Percentiles rank a stretch among this genome's conserved stretches.
Evolutionary conservation across 2,797 vertebrate genomes (phyloP).

Genomic region (Aeoliscus strigatus): DNA sequence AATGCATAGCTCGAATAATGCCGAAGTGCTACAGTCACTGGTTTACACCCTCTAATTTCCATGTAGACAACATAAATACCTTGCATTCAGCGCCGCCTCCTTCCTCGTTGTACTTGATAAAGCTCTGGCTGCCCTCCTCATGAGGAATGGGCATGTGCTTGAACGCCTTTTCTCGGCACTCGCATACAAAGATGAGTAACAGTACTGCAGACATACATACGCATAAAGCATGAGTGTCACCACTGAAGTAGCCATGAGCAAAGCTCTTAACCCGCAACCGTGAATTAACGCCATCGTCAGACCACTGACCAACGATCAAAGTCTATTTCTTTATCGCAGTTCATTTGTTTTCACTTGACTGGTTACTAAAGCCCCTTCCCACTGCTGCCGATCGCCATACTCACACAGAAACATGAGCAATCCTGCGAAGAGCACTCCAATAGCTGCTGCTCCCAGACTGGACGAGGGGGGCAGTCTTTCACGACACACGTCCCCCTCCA

Average conservation of each 20-base stretch:
- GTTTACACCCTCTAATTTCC: background rate
- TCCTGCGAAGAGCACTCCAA: constrained; percentile 51
- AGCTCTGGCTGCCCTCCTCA: constrained; percentile 73
- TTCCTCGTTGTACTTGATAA: constrained; percentile 80
- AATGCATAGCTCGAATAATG: background rate
- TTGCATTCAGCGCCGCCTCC: constrained; percentile 55
- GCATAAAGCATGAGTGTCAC: background rate
- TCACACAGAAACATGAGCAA: constrained; percentile 73
- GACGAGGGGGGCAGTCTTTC: background rate
- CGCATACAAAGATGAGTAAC: constrained; percentile 24
- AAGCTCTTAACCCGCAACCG: too few species aligned
- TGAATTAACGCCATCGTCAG: too few species aligned
- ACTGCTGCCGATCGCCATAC: constrained; percentile 33
- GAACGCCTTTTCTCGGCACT: background rate
- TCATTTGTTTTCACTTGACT: too few species aligned
- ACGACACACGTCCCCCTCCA: constrained; percentile 34
- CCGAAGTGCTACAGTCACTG: too few species aligned
- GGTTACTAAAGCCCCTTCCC: too few species aligned
- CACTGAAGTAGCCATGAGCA: too few species aligned
- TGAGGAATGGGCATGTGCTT: background rate
- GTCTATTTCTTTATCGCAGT: too few species aligned
- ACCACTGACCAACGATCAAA: too few species aligned
- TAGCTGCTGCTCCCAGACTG: constrained; percentile 38
- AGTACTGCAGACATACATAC: constrained; percentile 61
- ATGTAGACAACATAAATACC: constrained; percentile 32